These are phyloP conservation scores for Clytia hemisphaerica DNA, from an alignment of 30 jellyfish, hydroid and myxozoan species.

Conservation along the genomic window DNA sequence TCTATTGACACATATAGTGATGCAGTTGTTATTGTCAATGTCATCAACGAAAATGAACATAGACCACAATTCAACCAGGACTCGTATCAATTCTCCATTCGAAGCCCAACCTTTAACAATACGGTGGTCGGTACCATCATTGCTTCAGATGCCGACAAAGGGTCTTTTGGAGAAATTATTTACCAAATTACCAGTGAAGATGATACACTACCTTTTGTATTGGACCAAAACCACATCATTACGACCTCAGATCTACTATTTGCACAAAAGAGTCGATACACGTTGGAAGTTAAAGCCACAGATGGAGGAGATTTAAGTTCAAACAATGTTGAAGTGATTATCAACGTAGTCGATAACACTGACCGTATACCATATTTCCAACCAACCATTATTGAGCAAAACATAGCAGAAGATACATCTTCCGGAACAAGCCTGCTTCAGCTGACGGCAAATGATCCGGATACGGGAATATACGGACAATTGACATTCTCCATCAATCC, in stretches of 20 bases:
- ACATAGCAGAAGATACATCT: not conserved
- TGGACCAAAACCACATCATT: not conserved
- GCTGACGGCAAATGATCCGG: conserved; percentile 4
- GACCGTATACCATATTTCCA: conserved; percentile 64
- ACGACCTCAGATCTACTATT: not conserved
- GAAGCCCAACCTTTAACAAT: conserved; percentile 27
- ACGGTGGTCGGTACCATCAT: conserved; percentile 35
- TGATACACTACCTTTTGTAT: not conserved
- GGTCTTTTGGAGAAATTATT: conserved; percentile 44
- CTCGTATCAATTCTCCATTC: conserved; percentile 21
- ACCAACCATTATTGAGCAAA: not conserved
- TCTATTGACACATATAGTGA: not conserved
- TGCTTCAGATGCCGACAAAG: conserved; percentile 61
- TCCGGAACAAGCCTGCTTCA: not conserved
- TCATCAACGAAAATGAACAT: conserved; percentile 59
- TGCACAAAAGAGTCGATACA: not conserved
- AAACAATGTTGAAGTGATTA: conserved; percentile 36
- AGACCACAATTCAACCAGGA: conserved; percentile 31
- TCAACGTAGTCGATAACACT: conserved; percentile 45
- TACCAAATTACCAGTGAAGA: conserved; percentile 21
- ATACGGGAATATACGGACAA: not conserved
- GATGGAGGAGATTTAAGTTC: conserved; percentile 55
- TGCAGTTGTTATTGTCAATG: conserved; percentile 8
- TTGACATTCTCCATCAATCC: not conserved
- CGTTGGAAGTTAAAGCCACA: conserved; percentile 43